Conservation (phyloP, 2,113 vertebrate genomes). For the Phalacrocorax brasilianus region DNA sequence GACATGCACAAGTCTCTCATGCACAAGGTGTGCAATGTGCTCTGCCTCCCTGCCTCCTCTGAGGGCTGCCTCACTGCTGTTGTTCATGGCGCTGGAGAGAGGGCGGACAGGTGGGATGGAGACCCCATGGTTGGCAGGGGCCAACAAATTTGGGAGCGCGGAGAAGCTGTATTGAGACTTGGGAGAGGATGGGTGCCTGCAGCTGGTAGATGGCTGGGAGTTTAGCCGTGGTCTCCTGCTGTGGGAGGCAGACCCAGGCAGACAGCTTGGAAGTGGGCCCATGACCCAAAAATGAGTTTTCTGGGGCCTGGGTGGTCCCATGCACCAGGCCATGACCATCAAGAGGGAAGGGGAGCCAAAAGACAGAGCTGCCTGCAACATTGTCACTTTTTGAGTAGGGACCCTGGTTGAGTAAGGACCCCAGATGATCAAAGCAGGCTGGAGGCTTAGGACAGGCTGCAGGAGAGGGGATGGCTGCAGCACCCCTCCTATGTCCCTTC, state of each 20-base stretch:
- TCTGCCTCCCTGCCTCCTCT: background rate
- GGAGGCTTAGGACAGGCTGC: background rate
- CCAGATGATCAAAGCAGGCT: background rate
- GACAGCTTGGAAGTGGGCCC: background rate
- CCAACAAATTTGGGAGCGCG: fast-evolving
- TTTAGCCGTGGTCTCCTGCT: background rate
- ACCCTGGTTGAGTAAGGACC: background rate
- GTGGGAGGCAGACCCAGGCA: background rate
- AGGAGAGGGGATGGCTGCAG: background rate
- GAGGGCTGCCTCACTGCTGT: fast-evolving
- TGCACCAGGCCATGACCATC: background rate
- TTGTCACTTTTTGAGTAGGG: background rate
- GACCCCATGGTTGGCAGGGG: background rate
- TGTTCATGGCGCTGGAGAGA: fast-evolving
- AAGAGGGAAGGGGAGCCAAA: background rate
- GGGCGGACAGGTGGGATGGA: too few relatives aligned
- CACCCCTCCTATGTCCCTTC: background rate
- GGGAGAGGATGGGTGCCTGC: fast-evolving
- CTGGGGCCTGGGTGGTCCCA: background rate
- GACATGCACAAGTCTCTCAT: fast-evolving
- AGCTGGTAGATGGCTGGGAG: background rate
- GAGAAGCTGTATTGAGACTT: fast-evolving
- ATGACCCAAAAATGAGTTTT: background rate
- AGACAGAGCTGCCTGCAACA: background rate
- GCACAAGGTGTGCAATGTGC: background rate